These are phyloP conservation scores for Odontamblyopus lacepedii DNA, from an alignment of 2,797 vertebrate genomes.

Conservation along the genomic window DNA sequence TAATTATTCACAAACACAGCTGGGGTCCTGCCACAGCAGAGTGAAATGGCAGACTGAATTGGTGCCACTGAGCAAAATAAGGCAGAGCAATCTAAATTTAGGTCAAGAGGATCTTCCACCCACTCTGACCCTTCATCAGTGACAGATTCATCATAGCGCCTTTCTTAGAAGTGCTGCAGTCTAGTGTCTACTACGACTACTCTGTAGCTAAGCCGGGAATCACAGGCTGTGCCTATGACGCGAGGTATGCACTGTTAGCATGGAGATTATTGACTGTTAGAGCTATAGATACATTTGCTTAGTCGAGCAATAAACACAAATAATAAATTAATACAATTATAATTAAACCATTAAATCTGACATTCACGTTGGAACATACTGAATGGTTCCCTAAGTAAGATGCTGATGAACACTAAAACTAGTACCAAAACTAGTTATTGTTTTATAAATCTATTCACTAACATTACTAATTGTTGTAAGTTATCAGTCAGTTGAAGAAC, in stretches of 20 bases:
- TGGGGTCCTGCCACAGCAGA: constrained; percentile 16
- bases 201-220: constrained; percentile 34
- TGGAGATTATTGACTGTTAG: not conserved
- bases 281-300: not conserved
- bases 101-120: constrained; percentile 42
- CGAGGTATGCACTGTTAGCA: not conserved
- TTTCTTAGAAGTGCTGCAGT: constrained; percentile 28
- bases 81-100: constrained; percentile 43
- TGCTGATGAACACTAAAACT: not conserved
- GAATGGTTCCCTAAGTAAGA: not conserved
- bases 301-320: not conserved
- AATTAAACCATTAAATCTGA: too few relatives aligned
- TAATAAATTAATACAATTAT: not conserved
- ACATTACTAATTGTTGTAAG: too few relatives aligned
- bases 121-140: constrained; percentile 23
- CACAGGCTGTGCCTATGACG: constrained; percentile 22
- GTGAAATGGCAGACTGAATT: constrained; percentile 14
- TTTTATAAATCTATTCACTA: not conserved
- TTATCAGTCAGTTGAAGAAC: not conserved
- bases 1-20: constrained; percentile 30
- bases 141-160: constrained; percentile 29
- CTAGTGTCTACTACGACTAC: constrained; percentile 18
- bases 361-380: not conserved
- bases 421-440: not conserved
- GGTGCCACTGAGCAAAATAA: constrained; percentile 33